These are phyloP conservation scores for Morelia viridis DNA, from an alignment of 2,797 vertebrate genomes.

Conservation along the genomic window DNA sequence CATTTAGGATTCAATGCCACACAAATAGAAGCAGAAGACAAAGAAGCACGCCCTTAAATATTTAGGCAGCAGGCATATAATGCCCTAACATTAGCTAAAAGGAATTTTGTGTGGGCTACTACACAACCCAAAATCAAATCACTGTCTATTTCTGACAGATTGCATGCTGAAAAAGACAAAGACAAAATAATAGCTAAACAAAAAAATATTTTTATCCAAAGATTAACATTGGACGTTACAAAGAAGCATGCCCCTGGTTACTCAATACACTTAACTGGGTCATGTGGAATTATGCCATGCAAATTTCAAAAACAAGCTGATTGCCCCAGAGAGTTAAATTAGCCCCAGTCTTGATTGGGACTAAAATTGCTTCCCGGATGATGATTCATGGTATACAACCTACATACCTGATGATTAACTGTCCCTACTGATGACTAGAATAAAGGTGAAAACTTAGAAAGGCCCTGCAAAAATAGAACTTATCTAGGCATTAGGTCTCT, in stretches of 20 bases:
- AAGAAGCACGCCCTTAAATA: neutral
- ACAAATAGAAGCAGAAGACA: neutral
- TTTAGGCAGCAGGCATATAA: neutral
- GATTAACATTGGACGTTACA: neutral
- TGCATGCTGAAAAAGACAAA: rapidly evolving
- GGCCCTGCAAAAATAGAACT: too few species aligned
- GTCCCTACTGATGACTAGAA: too few species aligned
- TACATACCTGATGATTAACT: too few species aligned
- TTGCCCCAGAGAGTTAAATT: neutral
- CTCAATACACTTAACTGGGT: neutral
- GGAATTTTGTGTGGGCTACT: neutral
- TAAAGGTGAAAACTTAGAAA: too few species aligned
- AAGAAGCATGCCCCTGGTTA: neutral
- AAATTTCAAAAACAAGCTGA: neutral
- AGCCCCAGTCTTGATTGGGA: neutral
- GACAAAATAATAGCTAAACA: neutral
- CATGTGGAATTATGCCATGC: neutral
- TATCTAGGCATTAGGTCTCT: too few species aligned
- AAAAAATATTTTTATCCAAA: neutral
- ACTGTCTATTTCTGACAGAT: neutral
- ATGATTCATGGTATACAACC: too few species aligned
- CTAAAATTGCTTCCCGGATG: too few species aligned
- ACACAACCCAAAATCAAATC: rapidly evolving
- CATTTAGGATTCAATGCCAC: conserved; percentile 4
- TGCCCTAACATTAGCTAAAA: neutral